phyloP scores from a whole-genome alignment of 2,888 invertebrate genomes.

The Drosophila percnosoma region DNA sequence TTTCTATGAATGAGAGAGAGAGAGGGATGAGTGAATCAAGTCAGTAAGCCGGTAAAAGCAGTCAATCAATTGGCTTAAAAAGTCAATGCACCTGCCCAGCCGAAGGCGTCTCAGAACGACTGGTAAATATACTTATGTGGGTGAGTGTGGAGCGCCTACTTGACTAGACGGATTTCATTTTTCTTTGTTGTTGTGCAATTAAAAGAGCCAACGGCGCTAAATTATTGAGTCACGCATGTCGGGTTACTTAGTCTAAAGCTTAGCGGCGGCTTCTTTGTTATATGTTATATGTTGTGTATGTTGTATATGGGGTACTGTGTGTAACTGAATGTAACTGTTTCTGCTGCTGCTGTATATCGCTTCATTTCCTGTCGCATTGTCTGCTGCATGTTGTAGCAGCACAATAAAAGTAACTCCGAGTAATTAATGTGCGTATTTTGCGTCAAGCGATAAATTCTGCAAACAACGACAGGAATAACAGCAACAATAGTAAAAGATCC shows the following conservation, averaged over 20 bases:
- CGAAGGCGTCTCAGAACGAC: not conserved
- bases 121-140: slow-evolving; percentile 7
- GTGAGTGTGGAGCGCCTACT: slow-evolving; percentile 3
- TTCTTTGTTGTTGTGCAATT: slow-evolving; percentile 54
- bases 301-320: not conserved
- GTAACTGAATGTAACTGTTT: slow-evolving; percentile 19
- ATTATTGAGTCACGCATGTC: slow-evolving; percentile 70
- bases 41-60: slow-evolving; percentile 13
- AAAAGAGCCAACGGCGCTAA: slow-evolving; percentile 54
- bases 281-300: not conserved
- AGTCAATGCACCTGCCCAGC: slow-evolving; percentile 47
- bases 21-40: slow-evolving; percentile 6
- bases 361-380: slow-evolving; percentile 78
- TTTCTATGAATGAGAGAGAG: slow-evolving; percentile 82
- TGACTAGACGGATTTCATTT: slow-evolving; percentile 17
- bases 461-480: slow-evolving; percentile 31
- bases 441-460: slow-evolving; percentile 75
- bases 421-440: slow-evolving; percentile 81
- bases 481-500: slow-evolving; percentile 37
- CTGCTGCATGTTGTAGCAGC: slow-evolving; percentile 68
- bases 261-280: slow-evolving; percentile 33
- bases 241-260: slow-evolving; percentile 23
- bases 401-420: slow-evolving; percentile 80
- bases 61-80: slow-evolving; percentile 66
- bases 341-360: slow-evolving; percentile 51